Evolutionary conservation across 2,888 invertebrate species (phyloP).

Genomic region (Prosopocoilus inquinatus): DNA sequence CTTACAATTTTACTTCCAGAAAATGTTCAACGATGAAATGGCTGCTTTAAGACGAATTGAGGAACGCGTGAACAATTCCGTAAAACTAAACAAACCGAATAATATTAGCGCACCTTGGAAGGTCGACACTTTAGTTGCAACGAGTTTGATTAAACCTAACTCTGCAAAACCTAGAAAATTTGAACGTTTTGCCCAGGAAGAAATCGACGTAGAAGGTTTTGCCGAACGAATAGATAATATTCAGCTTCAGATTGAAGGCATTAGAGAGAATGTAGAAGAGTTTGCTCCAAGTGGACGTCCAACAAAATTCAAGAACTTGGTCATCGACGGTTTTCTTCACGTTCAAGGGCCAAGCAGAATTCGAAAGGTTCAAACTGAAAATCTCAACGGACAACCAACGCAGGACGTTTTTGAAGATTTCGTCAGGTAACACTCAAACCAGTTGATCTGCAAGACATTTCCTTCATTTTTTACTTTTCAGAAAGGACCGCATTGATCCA

Average conservation of each 20-base stretch:
- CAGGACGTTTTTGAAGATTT: constrained; percentile 39
- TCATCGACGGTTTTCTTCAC: constrained; percentile 42
- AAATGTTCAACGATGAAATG: constrained; percentile 15
- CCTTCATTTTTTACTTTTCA: constrained; percentile 23
- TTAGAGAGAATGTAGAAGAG: constrained; percentile 25
- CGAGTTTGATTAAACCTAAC: constrained; percentile 14
- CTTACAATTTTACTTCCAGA: constrained; percentile 16
- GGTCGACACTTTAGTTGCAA: constrained; percentile 15
- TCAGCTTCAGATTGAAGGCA: constrained; percentile 18
- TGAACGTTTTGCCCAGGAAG: neutral
- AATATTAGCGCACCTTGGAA: constrained; percentile 21
- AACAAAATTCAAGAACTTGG: constrained; percentile 32
- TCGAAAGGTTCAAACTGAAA: constrained; percentile 34
- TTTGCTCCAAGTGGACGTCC: constrained; percentile 7
- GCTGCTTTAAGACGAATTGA: constrained; percentile 5
- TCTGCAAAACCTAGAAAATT: neutral
- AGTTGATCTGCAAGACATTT: neutral
- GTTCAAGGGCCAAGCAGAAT: constrained; percentile 38
- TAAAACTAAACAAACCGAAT: constrained; percentile 16
- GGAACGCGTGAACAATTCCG: constrained; percentile 5
- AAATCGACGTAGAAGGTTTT: neutral
- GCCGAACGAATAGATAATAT: constrained; percentile 14
- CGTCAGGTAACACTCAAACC: constrained; percentile 24
- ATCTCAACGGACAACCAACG: constrained; percentile 41
- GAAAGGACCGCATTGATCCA: constrained; percentile 29